Base-by-base conservation (phyloP, 1,140 invertebrate genomes). In the Leptinotarsa lineolata region DNA sequence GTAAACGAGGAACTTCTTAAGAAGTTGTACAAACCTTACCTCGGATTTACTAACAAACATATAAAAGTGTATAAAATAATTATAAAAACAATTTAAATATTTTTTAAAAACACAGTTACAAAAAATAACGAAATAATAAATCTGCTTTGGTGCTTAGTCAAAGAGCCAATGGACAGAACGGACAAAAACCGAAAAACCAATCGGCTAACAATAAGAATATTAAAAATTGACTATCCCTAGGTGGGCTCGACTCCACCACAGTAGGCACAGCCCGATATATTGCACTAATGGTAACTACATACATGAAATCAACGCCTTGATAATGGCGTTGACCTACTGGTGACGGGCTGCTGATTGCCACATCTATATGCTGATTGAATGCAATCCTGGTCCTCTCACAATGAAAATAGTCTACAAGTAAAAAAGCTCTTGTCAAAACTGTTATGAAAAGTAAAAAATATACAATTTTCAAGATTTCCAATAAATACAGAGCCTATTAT, bases 231-330 rank as follows among this genome's bases (percentile, higher is more conserved):
- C 83, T 84, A 84, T 81, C 74, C 76, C 80, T 83, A 82, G 70
- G 81, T 78, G 79, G 76, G 80, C 74, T 69, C 61, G 70, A 70
- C 73, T 76, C 72, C 74, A 75, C 73, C 74, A 75, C 73, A 74
- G 68, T 76, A 72, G 79, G 75, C 72, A 79, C 72, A 78, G 77
- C 79, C 80, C 80, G 78, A 83, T 83, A 79, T 82, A 84, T 84
- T 84, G 82, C 82, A 84, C 82, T 83, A 84, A 83, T 80, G 82
- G 81, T 83, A 84, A 84, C 83, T 84, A 83, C 80, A 75, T 54
- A 74, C 21, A 58, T 44, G 72, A 72, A 73, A 68, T 71, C 65
- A 60, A 73, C 74, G 68, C 66, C 72, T 24, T 54, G 46, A 59
- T 54, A 58, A 13, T 69, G 63, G 24, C 18, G 22, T 54, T 16